These are phyloP conservation scores for Drosophila albomicans DNA, from an alignment of 1,140 invertebrate species.

Conservation along the genomic window DNA sequence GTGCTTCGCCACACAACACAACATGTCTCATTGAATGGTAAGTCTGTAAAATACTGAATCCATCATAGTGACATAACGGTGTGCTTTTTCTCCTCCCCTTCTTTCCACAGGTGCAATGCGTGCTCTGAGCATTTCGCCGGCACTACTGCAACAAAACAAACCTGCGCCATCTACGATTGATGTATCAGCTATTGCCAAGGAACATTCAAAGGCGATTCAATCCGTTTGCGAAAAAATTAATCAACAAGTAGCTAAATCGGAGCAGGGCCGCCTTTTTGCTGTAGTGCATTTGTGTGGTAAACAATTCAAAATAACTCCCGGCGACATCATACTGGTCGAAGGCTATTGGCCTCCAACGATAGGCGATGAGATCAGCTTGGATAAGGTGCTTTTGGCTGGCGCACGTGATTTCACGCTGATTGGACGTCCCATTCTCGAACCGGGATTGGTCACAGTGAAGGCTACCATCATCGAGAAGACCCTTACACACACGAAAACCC, in stretches of 20 bases:
- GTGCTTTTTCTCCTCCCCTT: not conserved
- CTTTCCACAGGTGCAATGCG: conserved; percentile 62
- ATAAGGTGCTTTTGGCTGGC: conserved; percentile 94
- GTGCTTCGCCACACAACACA: conserved; percentile 52
- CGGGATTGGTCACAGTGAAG: conserved; percentile 90
- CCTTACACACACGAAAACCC: conserved; percentile 92
- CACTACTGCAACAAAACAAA: conserved; percentile 67
- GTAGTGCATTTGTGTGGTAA: conserved; percentile 93
- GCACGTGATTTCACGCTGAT: conserved; percentile 94
- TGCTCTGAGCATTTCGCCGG: conserved; percentile 62
- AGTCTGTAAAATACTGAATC: not conserved
- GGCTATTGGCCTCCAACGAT: conserved; percentile 93
- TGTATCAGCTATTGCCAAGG: conserved; percentile 42
- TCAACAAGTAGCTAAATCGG: conserved; percentile 85
- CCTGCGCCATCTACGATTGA: conserved; percentile 31
- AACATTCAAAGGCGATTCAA: conserved; percentile 67
- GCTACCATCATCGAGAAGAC: conserved; percentile 96
- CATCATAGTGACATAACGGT: conserved; percentile 66
- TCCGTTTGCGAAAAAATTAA: conserved; percentile 87
- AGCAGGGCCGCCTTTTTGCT: conserved; percentile 93
- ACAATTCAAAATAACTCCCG: conserved; percentile 94
- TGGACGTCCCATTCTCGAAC: conserved; percentile 92
- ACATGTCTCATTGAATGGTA: conserved; percentile 34
- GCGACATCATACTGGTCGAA: conserved; percentile 93
- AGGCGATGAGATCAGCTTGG: conserved; percentile 93